Conservation (phyloP, 2,888 invertebrate genomes). For the Ennomos quercinarius region DNA sequence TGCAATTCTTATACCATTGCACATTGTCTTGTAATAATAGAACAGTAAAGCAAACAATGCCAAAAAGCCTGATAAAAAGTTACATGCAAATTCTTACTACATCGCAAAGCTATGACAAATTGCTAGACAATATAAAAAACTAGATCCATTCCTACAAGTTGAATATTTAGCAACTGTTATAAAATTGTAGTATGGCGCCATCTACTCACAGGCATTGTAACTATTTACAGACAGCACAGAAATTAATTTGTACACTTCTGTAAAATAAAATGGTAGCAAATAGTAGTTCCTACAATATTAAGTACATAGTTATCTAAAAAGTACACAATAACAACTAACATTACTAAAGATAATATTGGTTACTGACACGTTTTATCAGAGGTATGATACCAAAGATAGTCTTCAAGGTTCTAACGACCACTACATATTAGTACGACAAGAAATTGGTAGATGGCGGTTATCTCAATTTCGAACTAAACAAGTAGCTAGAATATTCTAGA, state of each 20-base stretch:
- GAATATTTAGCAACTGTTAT: background rate
- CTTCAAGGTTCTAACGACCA: too few relatives aligned
- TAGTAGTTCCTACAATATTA: too few relatives aligned
- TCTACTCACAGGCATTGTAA: conserved; percentile 8
- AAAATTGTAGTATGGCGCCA: conserved; percentile 17
- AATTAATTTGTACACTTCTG: too few relatives aligned
- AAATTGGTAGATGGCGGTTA: conserved; percentile 13
- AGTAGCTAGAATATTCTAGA: too few relatives aligned
- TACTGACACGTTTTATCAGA: too few relatives aligned
- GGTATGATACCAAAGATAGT: too few relatives aligned
- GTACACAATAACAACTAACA: too few relatives aligned
- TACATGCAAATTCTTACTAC: conserved; percentile 6
- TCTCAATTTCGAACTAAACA: background rate
- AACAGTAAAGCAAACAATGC: background rate
- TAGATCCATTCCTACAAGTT: background rate
- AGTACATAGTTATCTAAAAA: too few relatives aligned
- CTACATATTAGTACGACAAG: conserved; percentile 2
- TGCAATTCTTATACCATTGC: background rate
- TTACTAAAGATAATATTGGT: too few relatives aligned
- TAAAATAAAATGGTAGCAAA: too few relatives aligned
- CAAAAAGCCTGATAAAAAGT: conserved; percentile 7
- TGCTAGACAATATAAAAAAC: background rate
- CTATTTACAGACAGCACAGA: background rate
- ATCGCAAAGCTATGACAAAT: background rate
- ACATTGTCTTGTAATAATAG: background rate